A percentile compares a stretch with the other conserved stretches of the same genome.
These are phyloP conservation scores for Lasioglossum leucozonium DNA, from an alignment of 2,888 invertebrate species.

Conservation along the genomic window DNA sequence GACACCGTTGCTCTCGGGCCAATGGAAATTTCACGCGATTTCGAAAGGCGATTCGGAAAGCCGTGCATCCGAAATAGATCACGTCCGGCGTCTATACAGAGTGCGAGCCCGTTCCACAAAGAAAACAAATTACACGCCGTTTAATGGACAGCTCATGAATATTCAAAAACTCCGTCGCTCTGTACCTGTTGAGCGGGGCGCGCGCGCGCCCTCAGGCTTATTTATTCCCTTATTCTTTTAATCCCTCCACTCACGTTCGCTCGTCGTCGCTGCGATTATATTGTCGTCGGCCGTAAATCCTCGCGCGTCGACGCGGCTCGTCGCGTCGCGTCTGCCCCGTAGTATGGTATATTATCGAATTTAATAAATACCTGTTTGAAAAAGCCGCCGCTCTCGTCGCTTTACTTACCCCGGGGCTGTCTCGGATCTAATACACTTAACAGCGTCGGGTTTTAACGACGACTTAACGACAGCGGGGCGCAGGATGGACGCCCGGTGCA, in stretches of 20 bases:
- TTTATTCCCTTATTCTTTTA: constrained; percentile 60
- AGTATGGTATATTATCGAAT: constrained; percentile 17
- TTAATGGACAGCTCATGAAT: constrained; percentile 60
- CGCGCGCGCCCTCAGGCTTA: constrained; percentile 42
- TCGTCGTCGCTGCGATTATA: constrained; percentile 27
- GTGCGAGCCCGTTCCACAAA: constrained; percentile 35
- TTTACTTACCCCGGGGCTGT: background rate
- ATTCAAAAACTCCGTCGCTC: constrained; percentile 51
- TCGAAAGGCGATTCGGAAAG: constrained; percentile 16
- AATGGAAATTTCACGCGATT: background rate
- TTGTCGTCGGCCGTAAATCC: background rate
- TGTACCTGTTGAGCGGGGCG: constrained; percentile 58
- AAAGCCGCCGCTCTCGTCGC: background rate
- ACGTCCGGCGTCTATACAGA: background rate
- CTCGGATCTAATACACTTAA: constrained; percentile 62
- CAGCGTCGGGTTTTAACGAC: constrained; percentile 61
- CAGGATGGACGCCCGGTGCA: constrained; percentile 47
- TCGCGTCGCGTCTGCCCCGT: background rate
- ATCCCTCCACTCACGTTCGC: constrained; percentile 30
- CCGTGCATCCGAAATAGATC: constrained; percentile 28
- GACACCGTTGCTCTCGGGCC: background rate
- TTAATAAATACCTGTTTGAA: constrained; percentile 15
- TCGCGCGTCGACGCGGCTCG: background rate
- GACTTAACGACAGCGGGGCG: constrained; percentile 56
- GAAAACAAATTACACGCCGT: constrained; percentile 55